phyloP scores from a whole-genome alignment of 2,113 vertebrate species.

The Peucedramus taeniatus region DNA sequence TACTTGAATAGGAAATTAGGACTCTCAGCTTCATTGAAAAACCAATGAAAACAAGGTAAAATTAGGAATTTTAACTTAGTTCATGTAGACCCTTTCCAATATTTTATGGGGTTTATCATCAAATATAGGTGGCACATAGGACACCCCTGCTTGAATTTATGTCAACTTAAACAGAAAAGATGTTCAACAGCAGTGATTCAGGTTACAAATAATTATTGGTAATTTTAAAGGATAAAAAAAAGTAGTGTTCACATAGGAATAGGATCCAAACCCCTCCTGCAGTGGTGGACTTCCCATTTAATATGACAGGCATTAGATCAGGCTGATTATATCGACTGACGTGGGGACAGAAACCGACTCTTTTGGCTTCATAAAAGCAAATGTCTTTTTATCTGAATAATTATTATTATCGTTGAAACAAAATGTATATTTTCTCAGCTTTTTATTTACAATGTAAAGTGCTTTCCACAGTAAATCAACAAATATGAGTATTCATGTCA shows the following conservation, averaged over 20 bases:
- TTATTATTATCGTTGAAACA: constrained; percentile 68
- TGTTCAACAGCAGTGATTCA: neutral
- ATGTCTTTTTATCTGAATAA: constrained; percentile 50
- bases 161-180: neutral
- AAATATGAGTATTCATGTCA: constrained; percentile 86
- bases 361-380: constrained; percentile 38
- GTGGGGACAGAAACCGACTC: neutral
- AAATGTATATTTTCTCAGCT: constrained; percentile 76
- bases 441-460: constrained; percentile 81
- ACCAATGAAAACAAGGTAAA: neutral
- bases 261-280: neutral
- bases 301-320: neutral
- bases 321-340: neutral
- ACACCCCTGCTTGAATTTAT: neutral
- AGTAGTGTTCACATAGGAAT: neutral
- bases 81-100: neutral
- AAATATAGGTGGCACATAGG: neutral
- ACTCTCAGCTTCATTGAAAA: neutral
- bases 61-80: neutral
- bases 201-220: neutral
- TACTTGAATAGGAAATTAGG: neutral
- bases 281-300: neutral
- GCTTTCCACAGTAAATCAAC: constrained; percentile 82
- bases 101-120: neutral
- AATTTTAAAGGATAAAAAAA: neutral